Percentiles rank a stretch among this genome's conserved stretches.
These are phyloP conservation scores for Elysia chlorotica DNA, from an alignment of 1,140 invertebrate species.

Conservation along the genomic window DNA sequence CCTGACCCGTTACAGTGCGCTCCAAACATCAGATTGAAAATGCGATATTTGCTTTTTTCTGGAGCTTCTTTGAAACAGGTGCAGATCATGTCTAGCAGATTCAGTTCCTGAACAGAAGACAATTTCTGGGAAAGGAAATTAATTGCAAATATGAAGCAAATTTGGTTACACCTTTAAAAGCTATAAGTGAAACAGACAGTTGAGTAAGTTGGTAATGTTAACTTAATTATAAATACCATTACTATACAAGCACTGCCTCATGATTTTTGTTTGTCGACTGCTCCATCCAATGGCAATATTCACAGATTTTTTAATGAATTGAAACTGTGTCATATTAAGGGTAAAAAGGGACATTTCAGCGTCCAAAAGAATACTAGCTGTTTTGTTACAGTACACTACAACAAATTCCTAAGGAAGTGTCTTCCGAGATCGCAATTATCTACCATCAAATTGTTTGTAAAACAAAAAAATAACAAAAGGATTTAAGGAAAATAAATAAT, in stretches of 20 bases:
- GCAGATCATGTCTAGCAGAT: slow-evolving; percentile 51
- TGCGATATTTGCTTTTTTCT: slow-evolving; percentile 42
- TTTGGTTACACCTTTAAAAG: not conserved
- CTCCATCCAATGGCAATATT: not conserved
- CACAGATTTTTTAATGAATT: no score
- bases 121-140: slow-evolving; percentile 38
- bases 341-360: no score
- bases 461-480: not conserved
- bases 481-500: no score
- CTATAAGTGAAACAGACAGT: no score
- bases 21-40: slow-evolving; percentile 53
- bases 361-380: no score
- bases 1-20: slow-evolving; percentile 40
- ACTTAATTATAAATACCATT: no score
- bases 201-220: no score
- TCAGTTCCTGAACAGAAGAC: slow-evolving; percentile 48
- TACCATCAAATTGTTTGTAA: not conserved
- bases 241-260: no score
- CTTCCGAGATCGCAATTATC: no score
- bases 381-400: no score
- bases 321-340: no score
- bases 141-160: not conserved
- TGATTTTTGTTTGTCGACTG: not conserved
- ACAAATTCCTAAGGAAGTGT: no score
- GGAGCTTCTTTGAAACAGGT: slow-evolving; percentile 39